phyloP scores from a whole-genome alignment of 1,140 invertebrate species.

The Chironomus striatipennis region DNA sequence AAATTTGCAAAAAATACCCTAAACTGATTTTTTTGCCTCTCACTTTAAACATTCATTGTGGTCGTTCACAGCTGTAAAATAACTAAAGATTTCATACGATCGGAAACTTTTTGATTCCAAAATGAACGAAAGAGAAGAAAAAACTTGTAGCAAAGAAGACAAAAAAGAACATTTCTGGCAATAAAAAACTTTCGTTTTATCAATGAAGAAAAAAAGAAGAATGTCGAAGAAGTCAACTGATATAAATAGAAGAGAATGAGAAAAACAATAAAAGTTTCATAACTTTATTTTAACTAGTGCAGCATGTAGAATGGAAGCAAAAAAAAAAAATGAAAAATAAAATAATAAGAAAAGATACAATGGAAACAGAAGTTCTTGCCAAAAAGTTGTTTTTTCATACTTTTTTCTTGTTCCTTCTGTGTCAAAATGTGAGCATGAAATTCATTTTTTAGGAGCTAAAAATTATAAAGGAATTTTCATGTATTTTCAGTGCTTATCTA shows the following conservation, averaged over 20 bases:
- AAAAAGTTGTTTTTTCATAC: too few species aligned
- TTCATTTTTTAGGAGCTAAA: too few species aligned
- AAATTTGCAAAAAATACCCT: too few species aligned
- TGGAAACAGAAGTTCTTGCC: neutral
- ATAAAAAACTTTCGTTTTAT: neutral
- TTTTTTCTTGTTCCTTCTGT: neutral
- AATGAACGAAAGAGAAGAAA: too few species aligned
- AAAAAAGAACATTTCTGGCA: neutral
- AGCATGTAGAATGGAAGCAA: neutral
- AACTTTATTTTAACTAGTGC: conserved; percentile 3
- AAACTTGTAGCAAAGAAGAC: neutral
- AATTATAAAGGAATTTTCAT: too few species aligned
- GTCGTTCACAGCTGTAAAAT: too few species aligned
- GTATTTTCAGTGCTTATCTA: too few species aligned
- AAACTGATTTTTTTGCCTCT: too few species aligned
- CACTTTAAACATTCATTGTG: too few species aligned
- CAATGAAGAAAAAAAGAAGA: neutral
- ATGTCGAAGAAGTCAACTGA: neutral
- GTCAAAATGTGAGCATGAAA: neutral
- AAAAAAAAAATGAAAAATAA: neutral
- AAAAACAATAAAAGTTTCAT: neutral
- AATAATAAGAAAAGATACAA: neutral
- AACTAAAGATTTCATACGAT: too few species aligned
- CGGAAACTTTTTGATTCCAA: too few species aligned
- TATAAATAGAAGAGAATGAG: neutral